Evolutionary conservation across 2,797 vertebrate species (phyloP).

Genomic region (Pseudochirops corinnae): DNA sequence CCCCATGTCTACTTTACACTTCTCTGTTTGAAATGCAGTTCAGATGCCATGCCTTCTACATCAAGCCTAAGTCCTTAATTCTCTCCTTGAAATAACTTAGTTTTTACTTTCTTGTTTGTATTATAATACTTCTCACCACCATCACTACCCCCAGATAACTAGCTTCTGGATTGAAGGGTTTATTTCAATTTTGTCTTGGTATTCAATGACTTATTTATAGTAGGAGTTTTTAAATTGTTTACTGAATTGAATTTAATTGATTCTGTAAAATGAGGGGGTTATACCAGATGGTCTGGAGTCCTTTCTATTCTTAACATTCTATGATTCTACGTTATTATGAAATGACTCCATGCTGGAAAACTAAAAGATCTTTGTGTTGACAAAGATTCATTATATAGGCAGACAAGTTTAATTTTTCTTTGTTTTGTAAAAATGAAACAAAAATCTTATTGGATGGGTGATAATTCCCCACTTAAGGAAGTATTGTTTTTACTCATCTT

Average conservation of each 20-base stretch:
- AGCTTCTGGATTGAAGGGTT: too few species aligned
- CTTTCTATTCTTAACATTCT: background rate
- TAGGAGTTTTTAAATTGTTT: background rate
- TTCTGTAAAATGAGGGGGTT: background rate
- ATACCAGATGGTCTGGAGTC: background rate
- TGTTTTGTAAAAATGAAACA: background rate
- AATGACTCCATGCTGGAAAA: slow-evolving; percentile 50
- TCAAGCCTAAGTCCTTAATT: background rate
- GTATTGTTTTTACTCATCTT: background rate
- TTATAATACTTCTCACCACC: background rate
- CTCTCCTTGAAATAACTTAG: background rate
- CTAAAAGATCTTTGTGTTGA: background rate
- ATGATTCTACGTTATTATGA: background rate
- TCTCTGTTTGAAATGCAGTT: background rate
- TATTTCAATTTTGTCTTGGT: background rate
- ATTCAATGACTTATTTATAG: background rate
- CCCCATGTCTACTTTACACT: background rate
- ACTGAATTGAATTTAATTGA: background rate
- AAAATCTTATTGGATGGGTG: background rate
- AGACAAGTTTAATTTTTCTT: background rate
- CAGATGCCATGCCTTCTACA: background rate
- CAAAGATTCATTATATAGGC: background rate
- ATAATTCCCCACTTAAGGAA: slow-evolving; percentile 37
- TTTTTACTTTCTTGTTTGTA: background rate
- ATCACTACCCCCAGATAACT: too few species aligned